These are phyloP conservation scores for Centropyge bicolor DNA, from an alignment of 2,797 vertebrate species.

Conservation along the genomic window DNA sequence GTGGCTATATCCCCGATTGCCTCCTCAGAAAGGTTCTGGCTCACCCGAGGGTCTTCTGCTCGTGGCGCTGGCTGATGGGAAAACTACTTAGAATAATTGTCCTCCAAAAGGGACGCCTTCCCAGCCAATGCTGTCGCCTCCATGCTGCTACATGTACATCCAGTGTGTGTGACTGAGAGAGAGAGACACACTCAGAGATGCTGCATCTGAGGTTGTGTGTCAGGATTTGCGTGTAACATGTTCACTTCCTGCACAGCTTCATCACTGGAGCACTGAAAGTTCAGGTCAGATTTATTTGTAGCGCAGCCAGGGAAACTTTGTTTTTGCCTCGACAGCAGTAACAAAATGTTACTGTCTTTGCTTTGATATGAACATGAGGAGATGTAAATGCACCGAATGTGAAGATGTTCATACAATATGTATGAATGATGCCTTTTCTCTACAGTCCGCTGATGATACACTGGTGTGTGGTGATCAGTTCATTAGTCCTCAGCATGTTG, in stretches of 20 bases:
- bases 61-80: constrained; percentile 79
- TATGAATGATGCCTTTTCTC: constrained; percentile 15
- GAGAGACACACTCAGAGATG: not conserved
- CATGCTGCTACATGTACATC: constrained; percentile 27
- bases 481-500: constrained; percentile 1
- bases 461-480: constrained; percentile 7
- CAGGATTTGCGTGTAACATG: constrained; percentile 43
- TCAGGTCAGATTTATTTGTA: constrained; percentile 34
- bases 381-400: not conserved
- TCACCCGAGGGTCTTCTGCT: constrained; percentile 80
- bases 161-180: constrained; percentile 12
- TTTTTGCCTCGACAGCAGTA: constrained; percentile 15
- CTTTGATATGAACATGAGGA: constrained; percentile 34
- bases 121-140: constrained; percentile 55
- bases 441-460: not conserved
- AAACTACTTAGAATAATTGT: constrained; percentile 88
- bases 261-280: constrained; percentile 21
- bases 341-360: constrained; percentile 4
- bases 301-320: not conserved
- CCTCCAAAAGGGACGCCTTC: constrained; percentile 71
- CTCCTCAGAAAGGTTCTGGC: constrained; percentile 80
- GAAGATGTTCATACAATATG: constrained; percentile 28
- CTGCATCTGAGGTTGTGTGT: constrained; percentile 35
- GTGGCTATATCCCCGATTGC: constrained; percentile 76
- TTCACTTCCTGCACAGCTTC: constrained; percentile 25